These are phyloP conservation scores for Myodes glareolus DNA, from an alignment of 2,113 vertebrate genomes.

Conservation along the genomic window DNA sequence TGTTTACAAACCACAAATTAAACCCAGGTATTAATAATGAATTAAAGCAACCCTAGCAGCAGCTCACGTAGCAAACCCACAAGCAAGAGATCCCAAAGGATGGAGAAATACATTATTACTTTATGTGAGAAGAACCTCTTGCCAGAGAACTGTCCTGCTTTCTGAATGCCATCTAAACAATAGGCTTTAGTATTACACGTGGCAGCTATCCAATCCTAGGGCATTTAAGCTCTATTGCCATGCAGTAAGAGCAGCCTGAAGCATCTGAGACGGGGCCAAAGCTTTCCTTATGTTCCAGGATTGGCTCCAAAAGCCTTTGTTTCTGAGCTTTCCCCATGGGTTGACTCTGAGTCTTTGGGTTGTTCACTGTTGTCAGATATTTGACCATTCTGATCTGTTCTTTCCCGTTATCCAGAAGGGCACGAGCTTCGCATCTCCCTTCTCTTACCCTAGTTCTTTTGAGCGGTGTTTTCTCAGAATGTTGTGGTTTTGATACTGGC, in stretches of 20 bases:
- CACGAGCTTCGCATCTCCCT: not conserved
- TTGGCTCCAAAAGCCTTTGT: not conserved
- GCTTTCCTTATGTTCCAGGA: no score
- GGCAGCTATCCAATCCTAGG: not conserved
- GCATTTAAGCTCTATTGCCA: not conserved
- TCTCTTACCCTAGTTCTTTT: not conserved
- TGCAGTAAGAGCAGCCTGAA: not conserved
- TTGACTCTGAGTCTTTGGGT: not conserved
- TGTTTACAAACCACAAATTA: slow-evolving; percentile 72
- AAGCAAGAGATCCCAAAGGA: not conserved
- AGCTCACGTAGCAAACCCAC: slow-evolving; percentile 55
- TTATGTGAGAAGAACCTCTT: not conserved
- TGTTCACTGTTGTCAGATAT: not conserved
- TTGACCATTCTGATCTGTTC: not conserved
- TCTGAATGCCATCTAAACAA: not conserved
- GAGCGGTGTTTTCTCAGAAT: not conserved
- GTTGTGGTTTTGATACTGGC: not conserved
- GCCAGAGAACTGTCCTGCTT: not conserved
- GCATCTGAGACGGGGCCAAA: not conserved
- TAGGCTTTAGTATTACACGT: not conserved
- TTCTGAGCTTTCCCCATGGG: not conserved
- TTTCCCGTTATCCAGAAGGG: not conserved
- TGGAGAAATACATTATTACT: slow-evolving; percentile 31
- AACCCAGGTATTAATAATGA: slow-evolving; percentile 66
- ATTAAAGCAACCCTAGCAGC: not conserved